A percentile compares a stretch with the other conserved stretches of the same genome.
These are phyloP conservation scores for Cheilinus undulatus DNA, from an alignment of 2,113 vertebrate genomes.

Conservation along the genomic window DNA sequence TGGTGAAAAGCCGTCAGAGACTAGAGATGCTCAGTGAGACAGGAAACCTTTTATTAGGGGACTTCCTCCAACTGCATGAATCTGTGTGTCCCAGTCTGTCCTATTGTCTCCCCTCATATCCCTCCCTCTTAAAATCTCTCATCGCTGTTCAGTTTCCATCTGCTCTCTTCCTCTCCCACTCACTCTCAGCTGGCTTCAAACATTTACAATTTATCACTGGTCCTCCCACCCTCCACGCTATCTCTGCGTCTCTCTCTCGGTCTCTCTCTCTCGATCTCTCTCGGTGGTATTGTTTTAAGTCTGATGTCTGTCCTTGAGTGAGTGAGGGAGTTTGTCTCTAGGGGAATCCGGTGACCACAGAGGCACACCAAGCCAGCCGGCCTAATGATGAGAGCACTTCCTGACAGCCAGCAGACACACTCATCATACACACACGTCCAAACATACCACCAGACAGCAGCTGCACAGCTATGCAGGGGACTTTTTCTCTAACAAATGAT, in stretches of 20 bases:
- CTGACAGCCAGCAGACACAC: conserved; percentile 54
- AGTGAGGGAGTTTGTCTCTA: conserved; percentile 69
- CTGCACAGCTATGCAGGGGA: not conserved
- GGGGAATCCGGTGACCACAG: conserved; percentile 68
- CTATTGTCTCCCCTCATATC: conserved; percentile 70
- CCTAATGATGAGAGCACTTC: conserved; percentile 81
- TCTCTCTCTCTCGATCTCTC: conserved; percentile 43
- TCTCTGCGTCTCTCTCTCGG: too few relatives aligned
- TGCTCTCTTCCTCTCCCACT: conserved; percentile 67
- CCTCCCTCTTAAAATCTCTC: conserved; percentile 72
- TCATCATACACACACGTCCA: conserved; percentile 6
- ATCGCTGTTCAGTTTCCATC: conserved; percentile 63
- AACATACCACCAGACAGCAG: not conserved
- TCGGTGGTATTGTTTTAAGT: conserved; percentile 80
- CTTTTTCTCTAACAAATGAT: not conserved
- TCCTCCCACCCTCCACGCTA: conserved; percentile 32
- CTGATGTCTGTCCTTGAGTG: conserved; percentile 82
- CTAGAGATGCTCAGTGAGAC: conserved; percentile 81
- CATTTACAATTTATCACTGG: conserved; percentile 51
- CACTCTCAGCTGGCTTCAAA: conserved; percentile 58
- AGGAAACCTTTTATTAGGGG: conserved; percentile 88
- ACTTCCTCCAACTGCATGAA: conserved; percentile 74
- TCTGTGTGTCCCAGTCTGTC: conserved; percentile 63
- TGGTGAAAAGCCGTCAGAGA: conserved; percentile 79
- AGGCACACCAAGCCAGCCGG: conserved; percentile 57